Evolutionary conservation across 53 echinoderm and acorn worm genomes (phyloP).

Genomic region (Temnopleurus reevesii): DNA sequence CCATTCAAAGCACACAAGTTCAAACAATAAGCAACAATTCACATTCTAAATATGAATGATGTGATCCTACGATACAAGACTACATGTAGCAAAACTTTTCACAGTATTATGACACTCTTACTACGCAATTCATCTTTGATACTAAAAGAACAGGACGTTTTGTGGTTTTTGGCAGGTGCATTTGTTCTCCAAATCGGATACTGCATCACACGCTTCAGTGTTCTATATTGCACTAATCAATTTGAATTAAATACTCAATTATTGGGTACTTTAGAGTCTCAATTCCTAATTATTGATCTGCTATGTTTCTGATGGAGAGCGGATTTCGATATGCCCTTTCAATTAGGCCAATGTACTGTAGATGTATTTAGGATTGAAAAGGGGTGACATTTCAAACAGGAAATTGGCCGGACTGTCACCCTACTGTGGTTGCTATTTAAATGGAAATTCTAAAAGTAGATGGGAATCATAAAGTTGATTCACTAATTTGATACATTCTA

Average conservation of each 20-base stretch:
- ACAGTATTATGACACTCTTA: not conserved
- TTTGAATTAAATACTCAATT: conserved; percentile 40
- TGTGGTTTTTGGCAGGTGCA: not conserved
- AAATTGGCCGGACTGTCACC: not conserved
- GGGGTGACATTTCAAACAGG: not conserved
- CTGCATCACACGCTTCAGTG: not conserved
- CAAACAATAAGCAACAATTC: no score
- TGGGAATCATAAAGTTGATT: no score
- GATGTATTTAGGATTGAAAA: not conserved
- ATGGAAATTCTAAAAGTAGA: not conserved
- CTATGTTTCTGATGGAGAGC: not conserved
- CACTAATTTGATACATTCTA: no score
- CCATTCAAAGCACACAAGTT: no score
- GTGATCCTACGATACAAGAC: no score
- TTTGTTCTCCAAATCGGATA: not conserved
- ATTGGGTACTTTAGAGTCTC: conserved; percentile 27
- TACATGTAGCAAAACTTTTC: not conserved
- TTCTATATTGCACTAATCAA: conserved; percentile 21
- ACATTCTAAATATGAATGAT: no score
- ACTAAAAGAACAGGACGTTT: not conserved
- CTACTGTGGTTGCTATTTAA: not conserved
- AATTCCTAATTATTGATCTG: not conserved
- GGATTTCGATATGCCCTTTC: not conserved
- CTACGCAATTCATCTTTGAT: not conserved
- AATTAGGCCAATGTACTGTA: not conserved